These are phyloP conservation scores for Catonia carolina DNA, from an alignment of 2,888 invertebrate species.

Conservation along the genomic window DNA sequence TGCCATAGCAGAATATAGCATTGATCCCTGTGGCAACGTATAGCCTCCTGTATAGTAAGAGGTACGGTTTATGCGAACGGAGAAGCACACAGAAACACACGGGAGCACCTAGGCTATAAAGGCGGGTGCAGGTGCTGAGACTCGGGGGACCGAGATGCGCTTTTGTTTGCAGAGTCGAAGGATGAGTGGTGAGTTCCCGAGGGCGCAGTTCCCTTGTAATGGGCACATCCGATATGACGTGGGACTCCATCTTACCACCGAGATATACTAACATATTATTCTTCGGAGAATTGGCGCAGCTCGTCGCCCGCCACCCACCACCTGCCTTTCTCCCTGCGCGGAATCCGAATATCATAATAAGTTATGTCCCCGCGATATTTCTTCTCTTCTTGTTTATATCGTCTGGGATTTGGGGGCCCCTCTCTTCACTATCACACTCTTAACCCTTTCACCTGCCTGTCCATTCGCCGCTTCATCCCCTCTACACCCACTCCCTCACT, in stretches of 20 bases:
- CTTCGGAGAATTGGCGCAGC: conserved; percentile 16
- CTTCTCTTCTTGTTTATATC: conserved; percentile 12
- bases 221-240: conserved; percentile 22
- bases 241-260: conserved; percentile 20
- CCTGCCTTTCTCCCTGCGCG: not conserved
- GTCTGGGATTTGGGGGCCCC: conserved; percentile 10
- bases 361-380: conserved; percentile 12
- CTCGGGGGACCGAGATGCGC: no score
- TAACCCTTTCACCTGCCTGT: conserved; percentile 1
- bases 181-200: conserved; percentile 18
- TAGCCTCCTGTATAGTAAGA: no score
- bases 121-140: no score
- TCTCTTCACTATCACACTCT: not conserved
- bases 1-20: no score
- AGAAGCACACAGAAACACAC: no score
- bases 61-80: no score
- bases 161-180: no score
- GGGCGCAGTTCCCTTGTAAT: conserved; percentile 31
- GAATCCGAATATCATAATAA: conserved; percentile 12
- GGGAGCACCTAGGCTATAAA: no score
- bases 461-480: not conserved
- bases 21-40: no score
- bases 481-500: not conserved
- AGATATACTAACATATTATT: conserved; percentile 25
- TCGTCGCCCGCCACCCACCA: conserved; percentile 1